phyloP scores from a whole-genome alignment of 2,888 invertebrate genomes.

The Eulithis testata region DNA sequence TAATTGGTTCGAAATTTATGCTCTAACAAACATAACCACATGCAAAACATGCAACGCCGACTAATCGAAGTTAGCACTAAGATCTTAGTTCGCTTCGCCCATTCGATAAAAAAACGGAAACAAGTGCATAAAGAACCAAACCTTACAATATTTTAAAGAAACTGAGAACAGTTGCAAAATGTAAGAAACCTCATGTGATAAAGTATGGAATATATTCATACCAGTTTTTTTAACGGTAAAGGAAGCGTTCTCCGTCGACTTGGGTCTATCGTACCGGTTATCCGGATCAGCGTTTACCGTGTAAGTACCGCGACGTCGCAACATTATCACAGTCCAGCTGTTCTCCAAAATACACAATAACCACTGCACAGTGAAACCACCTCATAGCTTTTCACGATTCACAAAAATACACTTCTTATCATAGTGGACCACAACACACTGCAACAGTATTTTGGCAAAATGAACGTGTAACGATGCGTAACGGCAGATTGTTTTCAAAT shows the following conservation, averaged over 20 bases:
- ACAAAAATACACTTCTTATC: constrained; percentile 31
- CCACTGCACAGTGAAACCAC: constrained; percentile 29
- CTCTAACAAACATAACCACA: no score
- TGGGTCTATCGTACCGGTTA: constrained; percentile 55
- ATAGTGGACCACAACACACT: constrained; percentile 40
- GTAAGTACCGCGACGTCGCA: constrained; percentile 76
- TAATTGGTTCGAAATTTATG: no score
- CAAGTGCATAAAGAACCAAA: not conserved
- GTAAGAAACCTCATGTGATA: not conserved
- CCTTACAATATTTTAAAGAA: constrained; percentile 1
- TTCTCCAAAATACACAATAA: constrained; percentile 38
- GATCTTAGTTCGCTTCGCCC: no score
- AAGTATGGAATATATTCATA: constrained; percentile 44
- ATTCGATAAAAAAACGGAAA: not conserved
- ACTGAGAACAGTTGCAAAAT: not conserved
- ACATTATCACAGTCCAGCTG: constrained; percentile 59
- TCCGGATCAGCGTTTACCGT: constrained; percentile 73
- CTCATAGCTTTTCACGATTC: constrained; percentile 39
- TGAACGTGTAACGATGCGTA: constrained; percentile 38
- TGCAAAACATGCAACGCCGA: no score
- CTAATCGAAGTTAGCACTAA: no score
- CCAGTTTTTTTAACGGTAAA: constrained; percentile 62
- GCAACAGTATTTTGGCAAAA: constrained; percentile 43
- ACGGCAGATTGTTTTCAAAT: constrained; percentile 61
- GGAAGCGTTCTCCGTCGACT: constrained; percentile 53